phyloP scores from a whole-genome alignment of 2,888 invertebrate species.

The Hydroisotoma schaefferi region DNA sequence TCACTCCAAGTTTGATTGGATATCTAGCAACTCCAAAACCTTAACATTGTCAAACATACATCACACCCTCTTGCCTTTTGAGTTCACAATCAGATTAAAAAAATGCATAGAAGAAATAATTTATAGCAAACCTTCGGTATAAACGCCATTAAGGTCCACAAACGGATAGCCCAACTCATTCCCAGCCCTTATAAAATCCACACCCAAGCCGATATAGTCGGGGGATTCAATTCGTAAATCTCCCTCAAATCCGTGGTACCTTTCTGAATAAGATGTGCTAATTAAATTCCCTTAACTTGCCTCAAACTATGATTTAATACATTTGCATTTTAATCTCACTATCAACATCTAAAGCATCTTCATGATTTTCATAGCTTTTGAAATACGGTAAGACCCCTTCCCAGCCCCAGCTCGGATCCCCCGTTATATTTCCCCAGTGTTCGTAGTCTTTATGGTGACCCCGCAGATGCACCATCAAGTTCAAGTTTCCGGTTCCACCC shows the following conservation, averaged over 20 bases:
- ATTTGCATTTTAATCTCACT: neutral
- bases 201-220: slow-evolving; percentile 10
- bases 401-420: slow-evolving; percentile 25
- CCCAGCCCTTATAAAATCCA: slow-evolving; percentile 4
- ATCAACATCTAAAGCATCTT: neutral
- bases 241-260: slow-evolving; percentile 8
- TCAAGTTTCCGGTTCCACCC: slow-evolving; percentile 23
- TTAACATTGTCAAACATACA: neutral
- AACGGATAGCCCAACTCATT: slow-evolving; percentile 10
- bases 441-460: slow-evolving; percentile 27
- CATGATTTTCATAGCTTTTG: slow-evolving; percentile 18
- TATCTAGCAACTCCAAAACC: slow-evolving; percentile 5
- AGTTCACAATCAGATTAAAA: neutral
- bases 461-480: slow-evolving; percentile 25
- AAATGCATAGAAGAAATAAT: neutral
- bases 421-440: slow-evolving; percentile 24
- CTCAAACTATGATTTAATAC: no score
- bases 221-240: slow-evolving; percentile 21
- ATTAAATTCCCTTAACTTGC: no score
- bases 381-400: slow-evolving; percentile 23
- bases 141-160: slow-evolving; percentile 13
- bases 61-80: neutral
- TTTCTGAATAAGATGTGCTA: neutral
- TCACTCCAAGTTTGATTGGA: neutral
- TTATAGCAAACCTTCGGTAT: slow-evolving; percentile 1